phyloP scores from a whole-genome alignment of 2,888 invertebrate genomes.

The Microctonus aethiopoides region DNA sequence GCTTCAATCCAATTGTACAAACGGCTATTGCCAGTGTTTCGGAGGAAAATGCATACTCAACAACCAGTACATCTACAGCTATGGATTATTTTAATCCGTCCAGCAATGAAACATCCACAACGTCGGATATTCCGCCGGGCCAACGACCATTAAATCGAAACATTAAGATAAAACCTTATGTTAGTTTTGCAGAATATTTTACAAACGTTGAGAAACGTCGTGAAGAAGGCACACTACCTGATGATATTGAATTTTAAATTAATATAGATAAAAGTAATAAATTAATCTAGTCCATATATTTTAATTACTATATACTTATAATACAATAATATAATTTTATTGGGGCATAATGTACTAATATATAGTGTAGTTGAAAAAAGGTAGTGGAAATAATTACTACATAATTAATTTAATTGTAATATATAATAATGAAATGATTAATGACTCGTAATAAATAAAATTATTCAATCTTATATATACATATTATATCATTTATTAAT shows the following conservation, averaged over 20 bases:
- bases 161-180: slow-evolving; percentile 81
- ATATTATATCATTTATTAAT: slow-evolving; percentile 18
- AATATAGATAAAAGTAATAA: too few relatives aligned
- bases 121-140: slow-evolving; percentile 61
- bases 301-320: too few relatives aligned
- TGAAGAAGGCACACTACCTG: slow-evolving; percentile 75
- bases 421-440: neutral
- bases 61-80: slow-evolving; percentile 40
- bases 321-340: neutral
- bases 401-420: neutral
- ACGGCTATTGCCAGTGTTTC: slow-evolving; percentile 59
- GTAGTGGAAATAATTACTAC: neutral
- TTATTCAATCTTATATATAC: neutral
- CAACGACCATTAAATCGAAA: slow-evolving; percentile 72
- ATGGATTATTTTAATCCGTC: slow-evolving; percentile 59
- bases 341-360: slow-evolving; percentile 11
- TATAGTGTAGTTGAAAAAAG: too few relatives aligned
- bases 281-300: neutral
- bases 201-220: slow-evolving; percentile 77
- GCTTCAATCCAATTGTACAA: slow-evolving; percentile 75
- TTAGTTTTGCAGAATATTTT: slow-evolving; percentile 86
- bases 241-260: slow-evolving; percentile 69
- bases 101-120: slow-evolving; percentile 64
- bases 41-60: slow-evolving; percentile 46
- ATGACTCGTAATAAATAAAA: neutral